Base-by-base conservation (phyloP, 2,797 vertebrate species). In the Sebastes iracundus region DNA sequence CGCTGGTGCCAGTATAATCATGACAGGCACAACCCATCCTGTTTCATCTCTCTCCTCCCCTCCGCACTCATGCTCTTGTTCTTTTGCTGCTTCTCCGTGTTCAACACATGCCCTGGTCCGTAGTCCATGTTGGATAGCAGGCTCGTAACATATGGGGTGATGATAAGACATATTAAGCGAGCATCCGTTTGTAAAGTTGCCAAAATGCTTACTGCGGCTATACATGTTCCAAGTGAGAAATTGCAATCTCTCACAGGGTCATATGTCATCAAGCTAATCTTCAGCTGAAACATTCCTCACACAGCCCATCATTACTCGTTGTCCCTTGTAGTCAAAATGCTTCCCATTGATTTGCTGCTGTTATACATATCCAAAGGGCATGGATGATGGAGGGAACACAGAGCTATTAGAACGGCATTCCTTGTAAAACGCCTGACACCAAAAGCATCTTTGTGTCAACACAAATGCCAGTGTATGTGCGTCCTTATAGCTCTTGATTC, bases 381-480 rank as follows among this genome's bases (percentile, higher is more conserved):
- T 58, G 30, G 16, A 85, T 88, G 70, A 88, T 79, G 27, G 68
- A 58, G 30, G 32, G 72, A 87, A 83, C 59, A 75, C 65, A 68
- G 70, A 80, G 67, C 81, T 83, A 77, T 86, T 78, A 55, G 65
- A 46, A 87, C 16, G 16, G 7, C 62, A 72, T 14, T 38, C 12
- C 28, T 63, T 70, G 60, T 28, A 79, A 87, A 89, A 58, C 2
- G 7, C 2, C 68, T 53, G 42, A 53, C 42, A 58, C 78, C 75
- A 86, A 92, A 92, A 78, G 82, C 70, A 87, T 88, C 86, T 89
- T 90, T 91, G 83, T 88, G 46, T 84, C 70, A 56, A 70, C 59
- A 89, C 28, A 90, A 82, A 79, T 52, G 27, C 12, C 64, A 77
- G 9, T 67, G 56, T 81, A 58, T 85, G 79, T 38, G 35, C 55